These are phyloP conservation scores for Actinemys pallida DNA, from an alignment of 2,113 vertebrate species.

Conservation along the genomic window DNA sequence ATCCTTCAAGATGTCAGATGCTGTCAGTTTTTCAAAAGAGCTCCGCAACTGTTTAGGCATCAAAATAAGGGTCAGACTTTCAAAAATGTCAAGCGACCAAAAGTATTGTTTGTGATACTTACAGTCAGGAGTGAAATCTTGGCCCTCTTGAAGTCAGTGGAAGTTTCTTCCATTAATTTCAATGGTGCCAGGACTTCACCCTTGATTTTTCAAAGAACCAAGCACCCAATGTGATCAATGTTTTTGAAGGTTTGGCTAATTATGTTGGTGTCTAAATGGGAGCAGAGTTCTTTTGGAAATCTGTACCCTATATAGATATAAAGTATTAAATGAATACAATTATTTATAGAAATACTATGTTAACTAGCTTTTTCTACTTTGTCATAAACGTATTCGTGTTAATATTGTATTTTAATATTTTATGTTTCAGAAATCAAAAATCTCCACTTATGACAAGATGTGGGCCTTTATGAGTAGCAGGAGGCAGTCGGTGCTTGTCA, in stretches of 20 bases:
- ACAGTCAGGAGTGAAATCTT: not conserved
- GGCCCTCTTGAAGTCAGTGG: not conserved
- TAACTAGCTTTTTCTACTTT: not conserved
- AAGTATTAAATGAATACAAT: not conserved
- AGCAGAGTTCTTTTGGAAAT: not conserved
- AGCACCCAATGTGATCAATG: not conserved
- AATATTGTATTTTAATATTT: slow-evolving; percentile 22
- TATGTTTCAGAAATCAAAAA: slow-evolving; percentile 95
- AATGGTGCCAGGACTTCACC: not conserved
- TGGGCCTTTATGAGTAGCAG: slow-evolving; percentile 99
- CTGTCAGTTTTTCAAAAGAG: not conserved
- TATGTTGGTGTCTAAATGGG: not conserved
- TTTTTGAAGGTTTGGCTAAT: not conserved
- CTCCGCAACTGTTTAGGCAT: not conserved
- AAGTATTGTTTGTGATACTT: not conserved
- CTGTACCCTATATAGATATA: not conserved
- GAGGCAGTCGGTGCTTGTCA: slow-evolving; percentile 95
- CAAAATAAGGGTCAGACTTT: not conserved
- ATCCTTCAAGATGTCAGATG: not conserved
- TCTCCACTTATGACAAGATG: slow-evolving; percentile 99
- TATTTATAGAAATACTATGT: not conserved
- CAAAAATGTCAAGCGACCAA: not conserved
- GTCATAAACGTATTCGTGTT: not conserved
- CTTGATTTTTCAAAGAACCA: rapidly evolving
- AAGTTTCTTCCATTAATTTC: not conserved